A percentile compares a stretch with the other conserved stretches of the same genome.
Conservation (phyloP, 2,113 vertebrate species). For the Potamarius usumacintae region DNA sequence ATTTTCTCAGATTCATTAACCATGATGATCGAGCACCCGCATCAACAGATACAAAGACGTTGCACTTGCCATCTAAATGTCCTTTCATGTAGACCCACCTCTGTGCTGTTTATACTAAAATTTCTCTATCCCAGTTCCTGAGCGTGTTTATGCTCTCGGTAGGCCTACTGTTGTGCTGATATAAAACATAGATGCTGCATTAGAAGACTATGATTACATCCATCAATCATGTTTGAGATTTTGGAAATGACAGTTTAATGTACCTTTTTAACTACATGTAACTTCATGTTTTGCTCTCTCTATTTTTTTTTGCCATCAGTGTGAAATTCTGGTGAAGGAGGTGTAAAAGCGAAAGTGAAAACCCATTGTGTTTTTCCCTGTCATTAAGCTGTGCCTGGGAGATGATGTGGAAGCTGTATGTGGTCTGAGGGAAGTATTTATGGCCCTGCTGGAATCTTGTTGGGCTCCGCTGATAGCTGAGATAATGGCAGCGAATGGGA, state of each 20-base stretch:
- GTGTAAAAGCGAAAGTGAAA: slow-evolving; percentile 67
- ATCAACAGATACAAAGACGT: slow-evolving; percentile 39
- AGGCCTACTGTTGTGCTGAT: slow-evolving; percentile 48
- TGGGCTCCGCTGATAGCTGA: slow-evolving; percentile 89
- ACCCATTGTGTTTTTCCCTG: slow-evolving; percentile 88
- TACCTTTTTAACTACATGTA: slow-evolving; percentile 64
- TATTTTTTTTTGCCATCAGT: slow-evolving; percentile 45
- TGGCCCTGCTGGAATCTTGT: slow-evolving; percentile 92
- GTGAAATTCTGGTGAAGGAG: slow-evolving; percentile 52
- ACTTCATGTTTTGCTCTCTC: slow-evolving; percentile 57
- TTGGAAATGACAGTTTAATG: slow-evolving; percentile 71
- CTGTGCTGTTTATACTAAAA: slow-evolving; percentile 43
- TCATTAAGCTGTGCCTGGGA: slow-evolving; percentile 91
- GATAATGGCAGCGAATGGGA: slow-evolving; percentile 97
- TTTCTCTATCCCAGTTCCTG: slow-evolving; percentile 29
- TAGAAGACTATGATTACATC: slow-evolving; percentile 52
- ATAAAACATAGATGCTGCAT: slow-evolving; percentile 56
- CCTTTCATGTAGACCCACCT: slow-evolving; percentile 39
- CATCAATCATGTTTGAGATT: slow-evolving; percentile 73
- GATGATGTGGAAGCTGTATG: slow-evolving; percentile 95
- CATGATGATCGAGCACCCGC: slow-evolving; percentile 55
- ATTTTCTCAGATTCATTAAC: slow-evolving; percentile 64
- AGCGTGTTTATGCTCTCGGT: slow-evolving; percentile 44
- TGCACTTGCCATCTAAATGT: slow-evolving; percentile 39
- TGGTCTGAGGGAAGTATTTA: slow-evolving; percentile 91